phyloP scores from a whole-genome alignment of 2,888 invertebrate genomes.

The Clepsis dumicolana region DNA sequence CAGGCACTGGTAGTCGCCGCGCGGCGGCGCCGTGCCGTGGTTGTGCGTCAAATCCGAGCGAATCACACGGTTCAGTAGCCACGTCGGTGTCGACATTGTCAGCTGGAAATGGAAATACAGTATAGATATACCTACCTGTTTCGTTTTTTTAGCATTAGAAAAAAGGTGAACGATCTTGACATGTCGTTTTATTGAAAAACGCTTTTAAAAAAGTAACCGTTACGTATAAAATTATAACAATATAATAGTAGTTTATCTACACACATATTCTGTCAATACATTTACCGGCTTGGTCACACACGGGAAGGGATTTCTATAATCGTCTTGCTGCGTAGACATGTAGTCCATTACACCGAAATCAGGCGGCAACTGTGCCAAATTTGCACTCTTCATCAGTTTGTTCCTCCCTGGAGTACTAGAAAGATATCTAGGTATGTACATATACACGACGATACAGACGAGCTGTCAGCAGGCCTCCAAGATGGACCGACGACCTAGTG shows the following conservation, averaged over 20 bases:
- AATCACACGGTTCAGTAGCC: slow-evolving; percentile 78
- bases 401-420: slow-evolving; percentile 76
- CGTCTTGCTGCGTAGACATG: slow-evolving; percentile 80
- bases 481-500: no score
- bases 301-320: slow-evolving; percentile 81
- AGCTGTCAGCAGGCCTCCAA: no score
- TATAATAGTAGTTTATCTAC: no score
- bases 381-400: slow-evolving; percentile 73
- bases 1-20: slow-evolving; percentile 76
- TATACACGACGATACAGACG: no score
- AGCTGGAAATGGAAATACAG: slow-evolving; percentile 64
- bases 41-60: slow-evolving; percentile 79
- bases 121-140: no score
- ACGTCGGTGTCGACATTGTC: slow-evolving; percentile 69
- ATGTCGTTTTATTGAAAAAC: no score
- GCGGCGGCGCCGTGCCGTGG: slow-evolving; percentile 76
- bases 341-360: slow-evolving; percentile 80
- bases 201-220: no score
- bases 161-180: no score
- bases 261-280: no score
- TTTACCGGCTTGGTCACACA: slow-evolving; percentile 77
- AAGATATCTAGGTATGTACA: slow-evolving; percentile 1
- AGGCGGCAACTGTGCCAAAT: slow-evolving; percentile 70
- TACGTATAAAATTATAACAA: no score
- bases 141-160: no score